phyloP scores from a whole-genome alignment of 2,113 vertebrate species.

The Syngnathus floridae region DNA sequence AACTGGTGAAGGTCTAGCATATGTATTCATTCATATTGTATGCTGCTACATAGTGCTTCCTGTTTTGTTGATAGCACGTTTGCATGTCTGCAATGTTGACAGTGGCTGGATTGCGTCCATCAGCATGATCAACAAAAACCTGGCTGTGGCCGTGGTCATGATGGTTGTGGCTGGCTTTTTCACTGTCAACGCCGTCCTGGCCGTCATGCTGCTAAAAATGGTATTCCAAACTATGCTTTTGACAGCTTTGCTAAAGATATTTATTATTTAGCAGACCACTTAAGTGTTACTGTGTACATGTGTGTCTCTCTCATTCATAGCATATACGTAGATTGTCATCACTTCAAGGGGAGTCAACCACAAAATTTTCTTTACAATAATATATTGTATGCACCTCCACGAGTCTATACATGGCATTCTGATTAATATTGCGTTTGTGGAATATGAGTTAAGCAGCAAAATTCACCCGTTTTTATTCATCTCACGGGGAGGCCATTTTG shows the following conservation, averaged over 20 bases:
- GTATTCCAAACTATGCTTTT: slow-evolving; percentile 58
- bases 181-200: slow-evolving; percentile 77
- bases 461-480: too few relatives aligned
- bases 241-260: neutral
- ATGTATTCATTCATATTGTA: neutral
- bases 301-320: neutral
- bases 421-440: too few relatives aligned
- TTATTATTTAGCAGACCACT: neutral
- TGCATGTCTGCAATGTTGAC: slow-evolving; percentile 21
- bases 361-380: too few relatives aligned
- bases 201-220: slow-evolving; percentile 86
- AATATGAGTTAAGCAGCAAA: too few relatives aligned
- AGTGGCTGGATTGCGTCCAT: slow-evolving; percentile 92
- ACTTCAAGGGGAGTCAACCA: too few relatives aligned
- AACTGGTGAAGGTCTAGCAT: neutral
- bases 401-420: too few relatives aligned
- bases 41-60: neutral
- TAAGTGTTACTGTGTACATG: neutral
- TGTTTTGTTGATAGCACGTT: neutral
- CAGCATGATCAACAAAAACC: slow-evolving; percentile 50
- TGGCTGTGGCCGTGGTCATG: slow-evolving; percentile 81
- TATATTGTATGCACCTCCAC: too few relatives aligned
- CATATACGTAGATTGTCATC: too few relatives aligned
- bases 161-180: slow-evolving; percentile 93
- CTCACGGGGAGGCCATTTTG: too few relatives aligned